Base-by-base conservation (phyloP, 2,888 invertebrate genomes). In the Eucriotettix oculatus region DNA sequence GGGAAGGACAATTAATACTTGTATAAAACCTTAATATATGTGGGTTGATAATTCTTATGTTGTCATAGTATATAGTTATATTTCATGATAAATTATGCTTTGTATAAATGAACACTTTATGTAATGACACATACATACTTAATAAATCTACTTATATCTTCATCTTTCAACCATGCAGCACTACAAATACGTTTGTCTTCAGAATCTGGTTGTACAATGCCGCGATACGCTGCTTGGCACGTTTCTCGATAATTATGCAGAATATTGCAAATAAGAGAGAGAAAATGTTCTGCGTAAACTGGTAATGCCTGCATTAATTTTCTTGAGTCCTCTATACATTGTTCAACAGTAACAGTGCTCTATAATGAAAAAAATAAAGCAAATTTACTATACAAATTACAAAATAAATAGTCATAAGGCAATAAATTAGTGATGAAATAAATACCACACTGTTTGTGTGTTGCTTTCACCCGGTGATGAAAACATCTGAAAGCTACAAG, bases 101-200 rank as follows among this genome's bases (percentile, higher is more conserved):
- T 5, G 2, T 29, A 29, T 29, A 29, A 29, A n/a, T n/a, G n/a
- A 5, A 29, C 29, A 29, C 7, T 29, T 29, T 29, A n/a, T 29
- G 29, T 29, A 29, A 29, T 7, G 7, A 40, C 1, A 14, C 41
- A 67, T 29, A 77, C 74, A 66, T 79, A 84, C 84, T 90, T 92
- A 67, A 97, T 81, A 74, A 95, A 91, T 59, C 95, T 77, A 70
- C 88, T 92, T 63, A 97, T 95, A 71, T 97, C 96, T 68, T 93
- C 93, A 73, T 97, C 96, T 66, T 91, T 90, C 1, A 95, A 80
- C 95, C 95, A 92, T 12, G 86, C 83, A 1, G 90, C 88, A 68
- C 88, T 89, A 66, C 89, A 87, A 61, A 91, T 85, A 63, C 86
- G 76, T 66, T 85, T 81, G 68, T 89, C 87, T 69, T 89, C 87